Base-by-base conservation (phyloP, 35 echinoderm and acorn worm species). In the Diadema setosum region DNA sequence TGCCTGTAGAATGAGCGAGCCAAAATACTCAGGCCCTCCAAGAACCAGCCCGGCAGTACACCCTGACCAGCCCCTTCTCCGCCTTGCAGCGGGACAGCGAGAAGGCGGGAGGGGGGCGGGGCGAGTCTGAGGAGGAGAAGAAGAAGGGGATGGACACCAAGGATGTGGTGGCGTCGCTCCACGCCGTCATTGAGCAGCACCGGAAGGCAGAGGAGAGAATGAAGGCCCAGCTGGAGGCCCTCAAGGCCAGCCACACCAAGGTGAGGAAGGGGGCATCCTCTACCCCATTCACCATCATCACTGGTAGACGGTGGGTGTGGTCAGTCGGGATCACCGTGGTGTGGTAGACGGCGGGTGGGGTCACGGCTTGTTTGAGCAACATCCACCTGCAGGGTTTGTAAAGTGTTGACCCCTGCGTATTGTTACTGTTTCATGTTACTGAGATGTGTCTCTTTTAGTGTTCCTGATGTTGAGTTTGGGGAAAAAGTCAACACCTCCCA, bases 131-230 rank as follows among this genome's bases (percentile, higher is more conserved):
- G 7, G 90, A 96, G 60, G 91, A 83, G 41, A 75, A 89, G 20
- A 78, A 29, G 25, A 88, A 92, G 25, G 42, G 52, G 32, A 16
- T 81, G 6, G 84, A 56, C 24, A 39, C 81, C 70, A 75, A 78
- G 33, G 91, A 97, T 39, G 83, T 90, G 3, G 52, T 95, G 39
- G 81, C 82, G 2, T 91, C 58, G 58, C 76, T 99, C 12, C 85
- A 99, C 45, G 90, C 81, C 1, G 73, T 99, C 80, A 90, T 94
- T 39, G 91, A 80, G 5, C 81, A 94, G 33, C 96, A 99, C 74
- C 90, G 85, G 74, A 94, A 92, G 56, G 96, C 89, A 39, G 92
- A 99, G 70, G 82, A 90, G n/a, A 83, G 91, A 33, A 94, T 98
- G 92, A 91, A 65, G 26, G 26, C 39, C 30, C 92, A 99, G 58